A percentile compares a stretch with the other conserved stretches of the same genome.
Evolutionary conservation across 2,113 vertebrate genomes (phyloP).

Genomic region (Platichthys stellatus): DNA sequence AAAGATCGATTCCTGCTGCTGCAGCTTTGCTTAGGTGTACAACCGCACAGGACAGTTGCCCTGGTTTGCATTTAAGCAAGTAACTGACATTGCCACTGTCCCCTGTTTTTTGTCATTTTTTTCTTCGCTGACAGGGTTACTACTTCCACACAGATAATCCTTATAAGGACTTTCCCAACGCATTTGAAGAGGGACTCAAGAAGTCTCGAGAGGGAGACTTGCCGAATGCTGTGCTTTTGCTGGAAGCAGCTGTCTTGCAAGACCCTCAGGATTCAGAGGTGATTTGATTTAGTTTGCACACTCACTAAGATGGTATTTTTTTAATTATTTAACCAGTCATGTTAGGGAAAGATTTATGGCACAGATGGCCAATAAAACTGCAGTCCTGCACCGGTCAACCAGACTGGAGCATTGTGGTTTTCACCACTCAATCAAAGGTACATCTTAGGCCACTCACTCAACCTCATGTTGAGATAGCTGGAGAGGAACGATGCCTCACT

Average conservation of each 20-base stretch:
- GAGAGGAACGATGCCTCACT: slow-evolving; percentile 34
- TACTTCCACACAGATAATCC: slow-evolving; percentile 99
- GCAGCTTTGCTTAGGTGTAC: slow-evolving; percentile 51
- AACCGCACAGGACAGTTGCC: slow-evolving; percentile 34
- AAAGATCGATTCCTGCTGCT: slow-evolving; percentile 62
- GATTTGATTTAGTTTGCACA: slow-evolving; percentile 39
- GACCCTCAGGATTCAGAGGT: slow-evolving; percentile 98
- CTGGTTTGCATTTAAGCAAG: slow-evolving; percentile 46
- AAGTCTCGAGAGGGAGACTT: slow-evolving; percentile 94
- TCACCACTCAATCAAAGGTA: neutral
- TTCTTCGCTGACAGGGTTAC: slow-evolving; percentile 88
- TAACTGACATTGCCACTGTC: slow-evolving; percentile 57
- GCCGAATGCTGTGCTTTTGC: slow-evolving; percentile 91
- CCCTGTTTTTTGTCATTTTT: slow-evolving; percentile 22
- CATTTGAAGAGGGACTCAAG: slow-evolving; percentile 94
- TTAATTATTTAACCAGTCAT: neutral
- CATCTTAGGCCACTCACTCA: neutral
- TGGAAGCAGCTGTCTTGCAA: slow-evolving; percentile 95
- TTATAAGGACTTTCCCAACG: slow-evolving; percentile 95
- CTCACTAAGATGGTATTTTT: neutral
- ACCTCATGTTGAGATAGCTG: slow-evolving; percentile 14
- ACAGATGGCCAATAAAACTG: slow-evolving; percentile 1
- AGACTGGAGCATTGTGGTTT: slow-evolving; percentile 2
- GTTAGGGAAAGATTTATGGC: neutral
- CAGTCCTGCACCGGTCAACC: neutral